phyloP scores from a whole-genome alignment of 2,888 invertebrate species.

The Incurvaria masculella region DNA sequence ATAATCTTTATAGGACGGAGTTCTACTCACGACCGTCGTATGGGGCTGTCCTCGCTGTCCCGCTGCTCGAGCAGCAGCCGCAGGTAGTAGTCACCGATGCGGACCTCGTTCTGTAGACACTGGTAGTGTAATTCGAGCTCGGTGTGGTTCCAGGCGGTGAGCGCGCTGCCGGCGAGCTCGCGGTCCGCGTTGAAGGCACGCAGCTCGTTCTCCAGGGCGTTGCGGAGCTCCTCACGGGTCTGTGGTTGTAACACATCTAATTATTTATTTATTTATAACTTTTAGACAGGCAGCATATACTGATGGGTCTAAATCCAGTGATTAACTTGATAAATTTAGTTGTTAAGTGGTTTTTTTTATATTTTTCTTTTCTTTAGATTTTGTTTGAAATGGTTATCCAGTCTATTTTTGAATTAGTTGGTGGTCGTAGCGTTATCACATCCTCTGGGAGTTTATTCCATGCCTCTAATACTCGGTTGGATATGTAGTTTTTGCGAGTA shows the following conservation, averaged over 20 bases:
- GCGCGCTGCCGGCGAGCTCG: conserved; percentile 78
- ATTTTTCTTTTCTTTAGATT: too few relatives aligned
- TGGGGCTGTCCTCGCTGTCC: conserved; percentile 79
- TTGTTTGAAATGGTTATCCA: too few relatives aligned
- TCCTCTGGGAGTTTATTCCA: too few relatives aligned
- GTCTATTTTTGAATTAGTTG: too few relatives aligned
- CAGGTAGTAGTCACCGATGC: conserved; percentile 98
- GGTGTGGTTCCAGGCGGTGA: conserved; percentile 97
- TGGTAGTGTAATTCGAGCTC: conserved; percentile 95
- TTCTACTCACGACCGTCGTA: conserved; percentile 81
- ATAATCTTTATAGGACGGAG: not conserved
- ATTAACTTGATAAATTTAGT: too few relatives aligned
- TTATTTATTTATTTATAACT: too few relatives aligned
- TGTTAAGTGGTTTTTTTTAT: too few relatives aligned
- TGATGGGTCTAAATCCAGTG: too few relatives aligned
- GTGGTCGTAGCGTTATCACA: too few relatives aligned
- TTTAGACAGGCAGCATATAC: too few relatives aligned
- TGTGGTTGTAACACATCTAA: conserved; percentile 25
- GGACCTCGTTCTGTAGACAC: conserved; percentile 93
- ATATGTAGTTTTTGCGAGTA: too few relatives aligned
- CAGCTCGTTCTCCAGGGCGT: conserved; percentile 90
- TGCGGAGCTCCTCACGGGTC: conserved; percentile 93
- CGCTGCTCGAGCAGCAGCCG: conserved; percentile 90
- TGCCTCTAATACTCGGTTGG: too few relatives aligned
- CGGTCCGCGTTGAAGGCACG: conserved; percentile 86